These are phyloP conservation scores for Nesometra sesokonis DNA, from an alignment of 35 echinoderm and acorn worm species.

Conservation along the genomic window DNA sequence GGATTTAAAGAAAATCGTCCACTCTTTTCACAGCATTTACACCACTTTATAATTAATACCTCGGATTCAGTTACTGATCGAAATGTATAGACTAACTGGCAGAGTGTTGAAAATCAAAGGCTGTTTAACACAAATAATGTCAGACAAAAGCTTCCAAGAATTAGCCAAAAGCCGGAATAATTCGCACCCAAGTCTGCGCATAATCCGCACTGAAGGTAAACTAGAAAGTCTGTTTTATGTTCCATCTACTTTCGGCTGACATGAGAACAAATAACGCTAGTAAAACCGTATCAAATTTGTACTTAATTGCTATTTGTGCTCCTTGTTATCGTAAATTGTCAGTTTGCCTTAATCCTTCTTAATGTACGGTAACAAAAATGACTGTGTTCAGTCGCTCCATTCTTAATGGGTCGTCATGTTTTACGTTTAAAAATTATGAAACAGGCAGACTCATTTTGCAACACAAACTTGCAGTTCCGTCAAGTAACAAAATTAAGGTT, in stretches of 20 bases:
- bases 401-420: background rate
- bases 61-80: background rate
- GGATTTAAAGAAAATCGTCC: background rate
- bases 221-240: background rate
- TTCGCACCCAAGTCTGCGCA: background rate
- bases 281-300: constrained; percentile 1
- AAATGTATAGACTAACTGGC: background rate
- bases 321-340: background rate
- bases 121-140: background rate
- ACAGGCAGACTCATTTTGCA: background rate
- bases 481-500: background rate
- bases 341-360: background rate
- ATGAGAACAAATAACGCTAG: background rate
- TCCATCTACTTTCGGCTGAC: background rate
- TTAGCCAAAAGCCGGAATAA: background rate
- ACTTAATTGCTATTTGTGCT: background rate
- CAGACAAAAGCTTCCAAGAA: background rate
- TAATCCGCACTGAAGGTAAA: background rate
- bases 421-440: background rate
- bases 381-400: background rate
- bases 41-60: background rate
- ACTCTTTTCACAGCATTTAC: background rate
- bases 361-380: background rate
- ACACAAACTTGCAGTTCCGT: background rate
- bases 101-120: background rate